Base-by-base conservation (phyloP, 2,797 vertebrate species). In the Sebastes matsubarae region DNA sequence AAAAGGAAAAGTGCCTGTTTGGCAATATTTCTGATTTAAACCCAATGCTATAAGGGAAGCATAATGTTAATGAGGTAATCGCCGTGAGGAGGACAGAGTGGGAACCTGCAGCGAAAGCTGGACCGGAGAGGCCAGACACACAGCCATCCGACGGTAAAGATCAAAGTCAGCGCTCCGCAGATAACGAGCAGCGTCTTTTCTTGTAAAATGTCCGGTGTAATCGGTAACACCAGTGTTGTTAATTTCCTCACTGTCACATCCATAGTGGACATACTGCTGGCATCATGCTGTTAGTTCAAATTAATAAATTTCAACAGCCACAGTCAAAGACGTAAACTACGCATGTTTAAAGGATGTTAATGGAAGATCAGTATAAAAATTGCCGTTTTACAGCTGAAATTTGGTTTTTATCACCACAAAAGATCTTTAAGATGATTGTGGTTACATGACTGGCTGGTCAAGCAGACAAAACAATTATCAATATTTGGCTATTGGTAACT, bases 321-420 rank as follows among this genome's bases (percentile, higher is more conserved):
- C 20, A 52, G 50, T n/a, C 8, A 27, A 7, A 55, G 22, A 58
- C 7, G 2, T 14, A 27, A 58, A 57, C 6, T 25, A 25, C 12
- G 9, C n/a, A 22, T 13, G 12, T 25, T 57, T 25, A 57, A 27
- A 27, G 24, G 55, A 58, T n/a, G 20, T 34, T 34, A 34, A 12
- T 0, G 3, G 0, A 63, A 4, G n/a, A 16, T 63, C 0, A 34
- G 60, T 34, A n/a, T 12, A 4, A 22, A 3, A 57, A 27, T 18
- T 20, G 0, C 55, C 4, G 1, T 32, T 60, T n/a, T 32, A 11
- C 59, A 65, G 32, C 22, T 55, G 32, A 38, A 38, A 30, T 32
- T 11, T 29, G 4, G 9, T 6, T 73, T 36, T 18, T n/a, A 50
- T 50, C 10, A 46, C 14, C n/a, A 58, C 50, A 24, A 22, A 30